These are phyloP conservation scores for Molossus molossus DNA, from an alignment of 2,797 vertebrate genomes.

Conservation along the genomic window DNA sequence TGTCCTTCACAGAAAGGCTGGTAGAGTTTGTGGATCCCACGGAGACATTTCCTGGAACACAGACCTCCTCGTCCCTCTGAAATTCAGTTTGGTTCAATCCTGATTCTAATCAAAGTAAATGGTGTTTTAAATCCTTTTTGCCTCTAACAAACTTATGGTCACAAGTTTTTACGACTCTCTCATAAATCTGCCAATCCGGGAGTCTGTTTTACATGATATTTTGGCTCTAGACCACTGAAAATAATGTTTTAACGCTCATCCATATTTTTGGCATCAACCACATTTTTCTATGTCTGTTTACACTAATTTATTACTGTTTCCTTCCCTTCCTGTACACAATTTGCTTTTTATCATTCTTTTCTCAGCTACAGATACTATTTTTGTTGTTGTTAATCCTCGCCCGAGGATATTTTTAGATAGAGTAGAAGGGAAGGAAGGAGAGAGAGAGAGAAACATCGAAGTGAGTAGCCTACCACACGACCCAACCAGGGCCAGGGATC, in stretches of 20 bases:
- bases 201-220: conserved; percentile 80
- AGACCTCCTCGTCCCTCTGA: conserved; percentile 66
- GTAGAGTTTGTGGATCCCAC: not conserved
- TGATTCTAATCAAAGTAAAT: conserved; percentile 63
- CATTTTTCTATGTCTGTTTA: conserved; percentile 79
- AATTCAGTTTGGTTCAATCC: conserved; percentile 49
- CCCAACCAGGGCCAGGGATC: no score
- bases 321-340: conserved; percentile 70
- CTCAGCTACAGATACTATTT: not conserved
- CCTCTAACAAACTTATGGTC: conserved; percentile 75
- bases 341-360: conserved; percentile 1
- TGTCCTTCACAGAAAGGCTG: conserved; percentile 31
- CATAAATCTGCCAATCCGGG: conserved; percentile 81
- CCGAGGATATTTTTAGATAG: no score
- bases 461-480: no score
- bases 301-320: conserved; percentile 83
- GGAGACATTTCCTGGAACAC: conserved; percentile 46
- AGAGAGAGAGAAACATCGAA: no score
- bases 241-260: conserved; percentile 86
- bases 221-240: conserved; percentile 86
- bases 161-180: conserved; percentile 73
- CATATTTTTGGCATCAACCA: conserved; percentile 78
- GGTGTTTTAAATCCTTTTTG: not conserved
- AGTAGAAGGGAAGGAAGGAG: no score
- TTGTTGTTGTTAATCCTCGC: not conserved